Conservation (phyloP, 2,888 invertebrate species). For the Cantharis rufa region DNA sequence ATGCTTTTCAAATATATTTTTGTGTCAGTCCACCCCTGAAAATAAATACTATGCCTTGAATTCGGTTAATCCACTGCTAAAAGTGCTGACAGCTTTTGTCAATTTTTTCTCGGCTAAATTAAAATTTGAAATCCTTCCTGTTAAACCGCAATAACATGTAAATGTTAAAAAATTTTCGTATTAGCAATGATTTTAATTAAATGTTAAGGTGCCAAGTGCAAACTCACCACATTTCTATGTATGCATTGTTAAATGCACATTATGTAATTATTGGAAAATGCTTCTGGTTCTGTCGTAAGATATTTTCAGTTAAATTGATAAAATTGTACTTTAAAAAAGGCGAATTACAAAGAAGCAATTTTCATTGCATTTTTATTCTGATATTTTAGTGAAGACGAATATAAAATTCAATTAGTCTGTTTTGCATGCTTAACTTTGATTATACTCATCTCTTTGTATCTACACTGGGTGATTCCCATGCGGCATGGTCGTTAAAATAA, state of each 20-base stretch:
- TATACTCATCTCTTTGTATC: not conserved
- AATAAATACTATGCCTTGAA: not conserved
- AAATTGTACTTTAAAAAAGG: not conserved
- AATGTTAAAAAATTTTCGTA: not conserved
- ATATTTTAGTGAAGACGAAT: not conserved
- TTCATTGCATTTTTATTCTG: not conserved
- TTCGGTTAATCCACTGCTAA: not conserved
- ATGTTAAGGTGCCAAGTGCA: not conserved
- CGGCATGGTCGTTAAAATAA: not conserved
- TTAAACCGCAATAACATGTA: not conserved
- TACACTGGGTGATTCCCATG: not conserved
- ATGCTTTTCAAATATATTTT: not conserved
- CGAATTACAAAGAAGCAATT: not conserved
- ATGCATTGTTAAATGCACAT: not conserved
- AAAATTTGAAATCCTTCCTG: not conserved
- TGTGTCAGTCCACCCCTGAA: not conserved
- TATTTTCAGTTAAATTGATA: not conserved
- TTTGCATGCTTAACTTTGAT: not conserved
- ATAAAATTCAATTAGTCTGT: slow-evolving; percentile 4
- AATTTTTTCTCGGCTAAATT: not conserved
- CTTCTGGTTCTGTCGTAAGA: not conserved
- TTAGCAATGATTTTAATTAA: not conserved
- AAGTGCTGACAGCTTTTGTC: not conserved
- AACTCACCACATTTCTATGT: not conserved
- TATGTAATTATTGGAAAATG: not conserved